Evolutionary conservation across 1,140 invertebrate species (phyloP).

Genomic region (Aradophagus sp.): DNA sequence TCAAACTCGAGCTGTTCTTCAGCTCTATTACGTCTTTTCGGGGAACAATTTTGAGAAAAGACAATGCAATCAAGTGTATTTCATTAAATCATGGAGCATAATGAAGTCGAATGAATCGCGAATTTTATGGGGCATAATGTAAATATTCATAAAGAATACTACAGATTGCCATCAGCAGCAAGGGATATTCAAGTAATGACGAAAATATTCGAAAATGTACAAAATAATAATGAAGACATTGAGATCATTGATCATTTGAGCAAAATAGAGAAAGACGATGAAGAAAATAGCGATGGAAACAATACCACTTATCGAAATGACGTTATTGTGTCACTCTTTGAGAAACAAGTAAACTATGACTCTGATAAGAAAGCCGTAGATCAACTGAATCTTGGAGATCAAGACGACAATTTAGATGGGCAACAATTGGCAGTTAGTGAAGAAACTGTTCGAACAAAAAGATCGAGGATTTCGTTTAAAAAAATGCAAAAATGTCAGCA

Average conservation of each 20-base stretch:
- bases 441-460: too few relatives aligned
- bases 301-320: neutral
- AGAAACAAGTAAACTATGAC: too few relatives aligned
- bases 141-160: slow-evolving; percentile 48
- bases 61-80: slow-evolving; percentile 49
- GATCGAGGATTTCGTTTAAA: too few relatives aligned
- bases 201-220: slow-evolving; percentile 1
- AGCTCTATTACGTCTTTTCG: too few relatives aligned
- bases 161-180: slow-evolving; percentile 16
- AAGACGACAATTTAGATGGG: too few relatives aligned
- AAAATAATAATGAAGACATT: neutral
- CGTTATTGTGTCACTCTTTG: neutral
- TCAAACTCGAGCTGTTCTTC: too few relatives aligned
- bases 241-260: neutral
- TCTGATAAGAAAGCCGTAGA: too few relatives aligned
- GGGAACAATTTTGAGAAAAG: slow-evolving; percentile 44
- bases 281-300: neutral
- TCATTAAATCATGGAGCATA: slow-evolving; percentile 34
- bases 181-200: slow-evolving; percentile 9
- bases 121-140: slow-evolving; percentile 57
- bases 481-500: too few relatives aligned
- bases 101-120: slow-evolving; percentile 48
- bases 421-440: too few relatives aligned
- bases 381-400: too few relatives aligned
- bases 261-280: neutral